Evolutionary conservation across 2,797 vertebrate species (phyloP).

Genomic region (Euthynnus affinis): DNA sequence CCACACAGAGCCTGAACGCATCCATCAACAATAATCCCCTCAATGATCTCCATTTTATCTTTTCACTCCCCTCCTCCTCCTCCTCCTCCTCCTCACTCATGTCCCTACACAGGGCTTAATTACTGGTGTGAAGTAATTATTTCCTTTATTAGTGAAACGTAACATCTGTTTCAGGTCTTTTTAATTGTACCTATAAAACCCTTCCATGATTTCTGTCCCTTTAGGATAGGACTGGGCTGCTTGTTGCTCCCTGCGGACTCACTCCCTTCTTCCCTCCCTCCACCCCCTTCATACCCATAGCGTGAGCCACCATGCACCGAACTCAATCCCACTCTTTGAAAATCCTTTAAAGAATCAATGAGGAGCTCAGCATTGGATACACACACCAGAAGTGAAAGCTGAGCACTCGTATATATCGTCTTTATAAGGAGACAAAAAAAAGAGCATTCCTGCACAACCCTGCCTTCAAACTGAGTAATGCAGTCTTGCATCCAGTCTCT

Average conservation of each 20-base stretch:
- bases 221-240: constrained; percentile 82
- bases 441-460: constrained; percentile 8
- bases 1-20: constrained; percentile 75
- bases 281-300: constrained; percentile 44
- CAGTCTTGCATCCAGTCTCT: constrained; percentile 7
- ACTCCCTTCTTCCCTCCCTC: constrained; percentile 55
- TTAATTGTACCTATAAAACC: constrained; percentile 88
- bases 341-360: constrained; percentile 60
- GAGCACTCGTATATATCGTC: neutral
- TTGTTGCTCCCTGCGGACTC: constrained; percentile 83
- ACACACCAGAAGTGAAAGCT: constrained; percentile 29
- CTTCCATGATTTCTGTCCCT: constrained; percentile 86
- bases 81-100: constrained; percentile 68
- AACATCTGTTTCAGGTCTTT: constrained; percentile 89
- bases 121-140: constrained; percentile 88
- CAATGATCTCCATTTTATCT: constrained; percentile 84
- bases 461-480: constrained; percentile 14
- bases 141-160: constrained; percentile 86
- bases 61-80: constrained; percentile 67
- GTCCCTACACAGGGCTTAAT: constrained; percentile 85
- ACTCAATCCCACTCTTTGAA: constrained; percentile 64
- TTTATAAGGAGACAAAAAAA: constrained; percentile 9
- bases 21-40: constrained; percentile 84
- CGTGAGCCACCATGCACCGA: constrained; percentile 50
- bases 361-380: constrained; percentile 43